phyloP scores from a whole-genome alignment of 2,797 vertebrate species.

The Syngnathus rostellatus region DNA sequence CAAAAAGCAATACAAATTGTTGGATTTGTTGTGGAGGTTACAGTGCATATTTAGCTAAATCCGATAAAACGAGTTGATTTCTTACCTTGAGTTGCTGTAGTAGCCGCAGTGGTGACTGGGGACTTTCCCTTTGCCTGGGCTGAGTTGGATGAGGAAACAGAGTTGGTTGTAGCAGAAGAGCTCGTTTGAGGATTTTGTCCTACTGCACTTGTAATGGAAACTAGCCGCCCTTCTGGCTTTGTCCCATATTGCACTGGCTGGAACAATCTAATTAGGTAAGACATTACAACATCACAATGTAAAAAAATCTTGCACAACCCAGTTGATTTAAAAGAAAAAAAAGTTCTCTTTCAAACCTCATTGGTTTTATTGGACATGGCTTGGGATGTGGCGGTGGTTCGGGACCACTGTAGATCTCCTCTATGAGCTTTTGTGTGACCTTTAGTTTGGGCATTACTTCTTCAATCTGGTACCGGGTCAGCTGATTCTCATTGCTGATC shows the following conservation, averaged over 20 bases:
- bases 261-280: constrained; percentile 72
- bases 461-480: constrained; percentile 78
- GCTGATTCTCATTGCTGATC: constrained; percentile 77
- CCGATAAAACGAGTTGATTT: too few relatives aligned
- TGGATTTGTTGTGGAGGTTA: constrained; percentile 42
- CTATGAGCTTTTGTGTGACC: constrained; percentile 79
- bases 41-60: constrained; percentile 43
- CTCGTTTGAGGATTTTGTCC: constrained; percentile 48
- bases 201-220: constrained; percentile 62
- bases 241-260: constrained; percentile 86
- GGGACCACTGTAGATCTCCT: constrained; percentile 80
- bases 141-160: constrained; percentile 54
- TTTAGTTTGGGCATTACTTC: constrained; percentile 78
- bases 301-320: neutral
- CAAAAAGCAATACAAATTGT: constrained; percentile 20
- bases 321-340: neutral
- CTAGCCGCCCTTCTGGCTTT: constrained; percentile 84
- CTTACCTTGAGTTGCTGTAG: constrained; percentile 76
- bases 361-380: constrained; percentile 82
- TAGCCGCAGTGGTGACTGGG: constrained; percentile 61
- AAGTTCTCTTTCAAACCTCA: constrained; percentile 66
- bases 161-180: constrained; percentile 48
- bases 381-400: constrained; percentile 70
- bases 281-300: neutral
- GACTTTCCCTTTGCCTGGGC: constrained; percentile 68